Evolutionary conservation across 1,140 invertebrate species (phyloP).

Genomic region (Pristionchus pacificus): DNA sequence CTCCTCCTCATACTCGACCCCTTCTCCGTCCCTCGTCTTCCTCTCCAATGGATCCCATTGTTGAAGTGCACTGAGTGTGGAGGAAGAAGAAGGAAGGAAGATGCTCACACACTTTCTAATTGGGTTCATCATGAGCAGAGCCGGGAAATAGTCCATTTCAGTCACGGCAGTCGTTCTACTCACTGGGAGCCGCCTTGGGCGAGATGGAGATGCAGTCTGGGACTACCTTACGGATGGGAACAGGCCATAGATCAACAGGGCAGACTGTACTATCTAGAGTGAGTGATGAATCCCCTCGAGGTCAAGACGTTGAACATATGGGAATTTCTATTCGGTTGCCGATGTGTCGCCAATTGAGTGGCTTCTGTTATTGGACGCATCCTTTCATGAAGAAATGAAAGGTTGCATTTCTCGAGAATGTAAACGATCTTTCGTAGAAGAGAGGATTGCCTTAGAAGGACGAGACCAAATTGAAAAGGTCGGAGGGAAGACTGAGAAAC

Average conservation of each 20-base stretch:
- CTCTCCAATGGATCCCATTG: neutral
- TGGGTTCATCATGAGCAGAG: neutral
- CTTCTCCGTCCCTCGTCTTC: too few species aligned
- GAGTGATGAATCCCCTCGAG: constrained; percentile 62
- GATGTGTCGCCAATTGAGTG: too few species aligned
- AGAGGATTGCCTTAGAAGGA: too few species aligned
- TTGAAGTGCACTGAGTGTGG: neutral
- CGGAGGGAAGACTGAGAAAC: too few species aligned
- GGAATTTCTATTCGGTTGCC: too few species aligned
- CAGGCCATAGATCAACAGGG: constrained; percentile 73
- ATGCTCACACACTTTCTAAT: neutral
- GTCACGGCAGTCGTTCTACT: constrained; percentile 32
- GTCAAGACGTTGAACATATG: too few species aligned
- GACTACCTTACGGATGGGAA: constrained; percentile 82
- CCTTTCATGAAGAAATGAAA: too few species aligned
- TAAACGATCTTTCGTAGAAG: too few species aligned
- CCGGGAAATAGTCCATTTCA: constrained; percentile 22
- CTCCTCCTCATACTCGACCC: neutral
- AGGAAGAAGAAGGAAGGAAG: neutral
- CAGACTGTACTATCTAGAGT: constrained; percentile 83
- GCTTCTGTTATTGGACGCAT: too few species aligned
- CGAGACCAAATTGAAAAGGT: too few species aligned
- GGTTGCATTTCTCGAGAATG: too few species aligned
- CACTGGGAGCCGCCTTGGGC: constrained; percentile 41
- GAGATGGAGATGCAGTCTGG: constrained; percentile 36